These are phyloP conservation scores for Alaudala cheleensis DNA, from an alignment of 2,113 vertebrate genomes.

Conservation along the genomic window DNA sequence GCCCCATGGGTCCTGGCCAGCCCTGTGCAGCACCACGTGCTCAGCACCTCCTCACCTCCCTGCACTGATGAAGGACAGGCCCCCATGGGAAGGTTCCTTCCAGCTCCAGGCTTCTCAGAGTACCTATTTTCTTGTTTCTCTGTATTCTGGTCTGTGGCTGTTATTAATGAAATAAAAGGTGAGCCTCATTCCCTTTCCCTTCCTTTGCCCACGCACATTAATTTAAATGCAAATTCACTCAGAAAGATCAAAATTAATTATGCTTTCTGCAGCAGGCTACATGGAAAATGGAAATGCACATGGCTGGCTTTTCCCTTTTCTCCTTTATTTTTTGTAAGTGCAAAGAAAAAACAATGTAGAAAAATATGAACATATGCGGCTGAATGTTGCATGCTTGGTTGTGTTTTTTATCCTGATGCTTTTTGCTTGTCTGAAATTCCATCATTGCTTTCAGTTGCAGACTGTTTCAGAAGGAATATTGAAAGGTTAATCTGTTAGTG, in stretches of 20 bases:
- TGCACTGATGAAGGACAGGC: background rate
- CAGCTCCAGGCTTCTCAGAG: background rate
- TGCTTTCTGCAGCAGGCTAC: background rate
- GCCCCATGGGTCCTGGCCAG: background rate
- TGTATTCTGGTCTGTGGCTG: background rate
- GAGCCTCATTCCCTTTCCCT: background rate
- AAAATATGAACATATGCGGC: background rate
- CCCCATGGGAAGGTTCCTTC: background rate
- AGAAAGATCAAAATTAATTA: constrained; percentile 59
- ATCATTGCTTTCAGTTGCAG: background rate
- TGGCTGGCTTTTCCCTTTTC: background rate
- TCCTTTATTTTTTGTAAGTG: background rate
- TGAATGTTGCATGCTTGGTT: background rate
- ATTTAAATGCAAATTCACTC: constrained; percentile 55
- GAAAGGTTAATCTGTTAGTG: background rate
- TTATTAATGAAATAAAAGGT: constrained; percentile 16
- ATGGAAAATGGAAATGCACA: constrained; percentile 6
- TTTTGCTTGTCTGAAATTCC: background rate
- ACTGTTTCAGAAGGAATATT: background rate
- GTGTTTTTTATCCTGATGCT: background rate
- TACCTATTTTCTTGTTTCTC: background rate
- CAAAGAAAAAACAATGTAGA: background rate
- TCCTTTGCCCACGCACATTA: constrained; percentile 1
- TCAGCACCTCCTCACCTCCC: background rate
- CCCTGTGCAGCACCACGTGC: rapidly evolving